Evolutionary conservation across 2,888 invertebrate genomes (phyloP).

Genomic region (Apomyelois bistriatella): DNA sequence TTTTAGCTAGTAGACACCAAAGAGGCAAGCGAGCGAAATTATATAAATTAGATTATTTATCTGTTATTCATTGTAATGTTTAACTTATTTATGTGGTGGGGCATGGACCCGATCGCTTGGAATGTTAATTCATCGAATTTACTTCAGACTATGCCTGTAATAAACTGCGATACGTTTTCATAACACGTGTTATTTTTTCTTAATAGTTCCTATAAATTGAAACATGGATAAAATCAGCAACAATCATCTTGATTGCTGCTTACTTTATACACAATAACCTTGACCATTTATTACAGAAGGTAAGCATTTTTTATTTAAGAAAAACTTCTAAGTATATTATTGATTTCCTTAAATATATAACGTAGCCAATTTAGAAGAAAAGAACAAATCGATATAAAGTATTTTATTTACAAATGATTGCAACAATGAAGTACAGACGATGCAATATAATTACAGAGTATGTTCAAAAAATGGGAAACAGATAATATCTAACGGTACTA

Average conservation of each 20-base stretch:
- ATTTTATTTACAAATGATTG: constrained; percentile 82
- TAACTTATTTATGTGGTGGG: constrained; percentile 61
- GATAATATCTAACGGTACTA: constrained; percentile 78
- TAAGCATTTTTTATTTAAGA: too few relatives aligned
- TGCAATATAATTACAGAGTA: constrained; percentile 79
- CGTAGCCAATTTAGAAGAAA: constrained; percentile 1
- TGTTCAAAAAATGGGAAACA: constrained; percentile 75
- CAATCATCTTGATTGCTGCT: too few relatives aligned
- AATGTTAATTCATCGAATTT: constrained; percentile 55
- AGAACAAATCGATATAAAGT: constrained; percentile 64
- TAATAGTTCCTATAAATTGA: too few relatives aligned
- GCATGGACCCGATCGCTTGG: constrained; percentile 28
- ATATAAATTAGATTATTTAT: constrained; percentile 66
- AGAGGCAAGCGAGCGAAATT: constrained; percentile 63
- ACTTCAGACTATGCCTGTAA: constrained; percentile 50
- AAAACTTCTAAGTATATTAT: too few relatives aligned
- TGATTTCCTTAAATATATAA: neutral
- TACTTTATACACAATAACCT: too few relatives aligned
- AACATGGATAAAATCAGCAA: too few relatives aligned
- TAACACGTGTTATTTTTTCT: constrained; percentile 31
- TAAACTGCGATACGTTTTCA: constrained; percentile 61
- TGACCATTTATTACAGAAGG: too few relatives aligned
- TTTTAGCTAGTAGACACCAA: constrained; percentile 78
- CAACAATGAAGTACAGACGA: constrained; percentile 80
- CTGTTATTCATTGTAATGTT: constrained; percentile 73